Percentiles rank a stretch among this genome's conserved stretches.
phyloP scores from a whole-genome alignment of 2,888 invertebrate species.

The Papilio gigon region DNA sequence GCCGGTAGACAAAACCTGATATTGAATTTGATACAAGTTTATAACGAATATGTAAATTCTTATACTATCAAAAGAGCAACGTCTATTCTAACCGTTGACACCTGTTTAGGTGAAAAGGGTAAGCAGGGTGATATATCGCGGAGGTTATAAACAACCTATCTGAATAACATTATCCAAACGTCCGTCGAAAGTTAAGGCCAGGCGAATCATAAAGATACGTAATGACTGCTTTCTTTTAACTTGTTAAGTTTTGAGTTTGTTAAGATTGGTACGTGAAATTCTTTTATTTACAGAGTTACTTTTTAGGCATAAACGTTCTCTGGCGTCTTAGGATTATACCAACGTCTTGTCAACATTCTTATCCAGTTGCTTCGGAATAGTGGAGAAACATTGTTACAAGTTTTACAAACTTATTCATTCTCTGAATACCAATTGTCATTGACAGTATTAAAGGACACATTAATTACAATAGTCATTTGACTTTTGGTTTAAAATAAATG shows the following conservation, averaged over 20 bases:
- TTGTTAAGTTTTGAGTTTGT: background rate
- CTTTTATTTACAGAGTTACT: too few species aligned
- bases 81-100: background rate
- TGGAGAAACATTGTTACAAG: too few species aligned
- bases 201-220: constrained; percentile 43
- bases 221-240: constrained; percentile 22
- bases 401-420: background rate
- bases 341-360: too few species aligned
- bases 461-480: background rate
- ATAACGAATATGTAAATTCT: background rate
- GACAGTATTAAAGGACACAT: background rate
- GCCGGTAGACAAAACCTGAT: too few species aligned
- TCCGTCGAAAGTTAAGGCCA: constrained; percentile 46
- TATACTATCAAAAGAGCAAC: background rate
- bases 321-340: background rate
- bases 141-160: background rate
- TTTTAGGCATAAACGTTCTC: background rate
- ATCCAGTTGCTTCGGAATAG: too few species aligned
- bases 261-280: background rate
- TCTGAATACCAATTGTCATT: background rate
- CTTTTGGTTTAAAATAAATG: background rate
- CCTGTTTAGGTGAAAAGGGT: constrained; percentile 18
- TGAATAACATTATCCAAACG: constrained; percentile 34
- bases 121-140: background rate
- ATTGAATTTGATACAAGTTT: too few species aligned